Evolutionary conservation across 2,113 vertebrate genomes (phyloP).

Genomic region (Zosterops japonicus): DNA sequence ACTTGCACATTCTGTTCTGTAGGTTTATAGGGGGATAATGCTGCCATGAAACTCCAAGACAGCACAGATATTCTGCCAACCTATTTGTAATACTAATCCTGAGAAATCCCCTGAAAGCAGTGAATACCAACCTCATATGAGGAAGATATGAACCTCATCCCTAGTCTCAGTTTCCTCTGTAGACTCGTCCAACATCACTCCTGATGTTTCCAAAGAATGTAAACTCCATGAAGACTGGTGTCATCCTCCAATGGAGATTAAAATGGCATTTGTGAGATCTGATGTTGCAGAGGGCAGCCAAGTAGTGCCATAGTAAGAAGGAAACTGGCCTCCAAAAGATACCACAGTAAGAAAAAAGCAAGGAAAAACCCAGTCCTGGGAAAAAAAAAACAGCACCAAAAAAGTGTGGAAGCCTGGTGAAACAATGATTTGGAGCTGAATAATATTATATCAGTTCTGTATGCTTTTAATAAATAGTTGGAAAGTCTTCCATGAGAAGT

Average conservation of each 20-base stretch:
- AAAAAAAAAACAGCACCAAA: background rate
- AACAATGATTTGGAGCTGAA: background rate
- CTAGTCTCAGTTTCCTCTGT: background rate
- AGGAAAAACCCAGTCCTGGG: background rate
- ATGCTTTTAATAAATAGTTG: background rate
- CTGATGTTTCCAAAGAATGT: background rate
- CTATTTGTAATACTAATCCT: background rate
- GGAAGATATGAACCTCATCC: background rate
- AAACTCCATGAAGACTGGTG: background rate
- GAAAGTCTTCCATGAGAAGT: background rate
- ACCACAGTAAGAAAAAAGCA: background rate
- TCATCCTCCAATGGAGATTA: background rate
- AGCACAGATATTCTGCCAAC: background rate
- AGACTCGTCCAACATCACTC: background rate
- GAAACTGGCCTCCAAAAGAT: background rate
- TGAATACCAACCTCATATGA: background rate
- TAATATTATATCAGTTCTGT: background rate
- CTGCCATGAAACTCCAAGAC: background rate
- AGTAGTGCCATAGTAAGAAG: background rate
- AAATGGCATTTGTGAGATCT: background rate
- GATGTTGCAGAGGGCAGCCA: background rate
- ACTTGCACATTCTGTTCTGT: background rate
- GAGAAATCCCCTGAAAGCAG: background rate
- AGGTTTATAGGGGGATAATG: background rate
- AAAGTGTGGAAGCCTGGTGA: background rate